phyloP scores from a whole-genome alignment of 2,888 invertebrate genomes.

The Andrena trimmerana region DNA sequence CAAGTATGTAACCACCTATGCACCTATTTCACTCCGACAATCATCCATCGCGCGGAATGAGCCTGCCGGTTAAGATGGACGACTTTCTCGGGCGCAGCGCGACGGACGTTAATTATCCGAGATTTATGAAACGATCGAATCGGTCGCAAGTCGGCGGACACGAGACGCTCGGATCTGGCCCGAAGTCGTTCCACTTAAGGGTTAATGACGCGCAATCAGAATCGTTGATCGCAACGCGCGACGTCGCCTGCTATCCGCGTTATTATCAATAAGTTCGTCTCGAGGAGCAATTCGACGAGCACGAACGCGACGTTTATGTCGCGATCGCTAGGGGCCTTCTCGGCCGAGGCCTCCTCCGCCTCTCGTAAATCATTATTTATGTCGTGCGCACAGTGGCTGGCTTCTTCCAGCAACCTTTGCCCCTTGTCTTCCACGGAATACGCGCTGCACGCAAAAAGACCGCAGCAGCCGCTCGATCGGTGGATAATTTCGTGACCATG shows the following conservation, averaged over 20 bases:
- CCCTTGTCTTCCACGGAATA: constrained; percentile 7
- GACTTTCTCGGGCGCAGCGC: background rate
- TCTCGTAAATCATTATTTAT: constrained; percentile 62
- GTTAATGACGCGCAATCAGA: constrained; percentile 49
- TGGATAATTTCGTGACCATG: too few relatives aligned
- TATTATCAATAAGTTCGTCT: constrained; percentile 64
- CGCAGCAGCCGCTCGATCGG: background rate
- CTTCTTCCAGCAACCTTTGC: background rate
- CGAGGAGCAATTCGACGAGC: constrained; percentile 52
- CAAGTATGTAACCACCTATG: too few relatives aligned
- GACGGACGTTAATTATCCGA: constrained; percentile 21
- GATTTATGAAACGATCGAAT: constrained; percentile 38
- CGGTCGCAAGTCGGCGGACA: background rate
- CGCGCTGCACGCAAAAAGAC: too few relatives aligned
- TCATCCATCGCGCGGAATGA: background rate
- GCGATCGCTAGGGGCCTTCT: background rate
- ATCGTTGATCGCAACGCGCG: constrained; percentile 48
- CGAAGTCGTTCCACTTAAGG: constrained; percentile 41
- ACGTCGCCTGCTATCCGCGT: constrained; percentile 53
- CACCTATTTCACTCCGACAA: too few relatives aligned
- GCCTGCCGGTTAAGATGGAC: background rate
- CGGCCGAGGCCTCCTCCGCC: background rate
- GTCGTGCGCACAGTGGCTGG: constrained; percentile 37
- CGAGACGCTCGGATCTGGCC: constrained; percentile 10
- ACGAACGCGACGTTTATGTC: constrained; percentile 51